A percentile compares a stretch with the other conserved stretches of the same genome.
Conservation (phyloP, 2,113 vertebrate genomes). For the Felis chaus region DNA sequence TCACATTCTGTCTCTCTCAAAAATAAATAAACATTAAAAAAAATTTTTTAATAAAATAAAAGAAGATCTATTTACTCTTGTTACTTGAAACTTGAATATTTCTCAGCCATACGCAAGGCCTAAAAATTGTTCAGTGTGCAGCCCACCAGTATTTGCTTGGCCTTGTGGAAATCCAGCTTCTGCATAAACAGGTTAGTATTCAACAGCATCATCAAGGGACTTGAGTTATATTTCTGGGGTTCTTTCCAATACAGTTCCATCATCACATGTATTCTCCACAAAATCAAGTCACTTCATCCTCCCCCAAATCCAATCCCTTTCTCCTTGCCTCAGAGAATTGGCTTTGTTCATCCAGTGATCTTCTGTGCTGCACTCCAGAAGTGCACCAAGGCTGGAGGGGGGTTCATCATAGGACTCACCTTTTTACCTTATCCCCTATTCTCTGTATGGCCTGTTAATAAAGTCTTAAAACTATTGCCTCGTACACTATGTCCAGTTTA, state of each 20-base stretch:
- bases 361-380: neutral
- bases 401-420: neutral
- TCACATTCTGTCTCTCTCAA: too few species aligned
- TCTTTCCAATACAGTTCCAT: neutral
- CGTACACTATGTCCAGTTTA: neutral
- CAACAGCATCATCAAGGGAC: neutral
- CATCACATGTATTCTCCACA: neutral
- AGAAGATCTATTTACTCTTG: neutral
- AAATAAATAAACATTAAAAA: too few species aligned
- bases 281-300: neutral
- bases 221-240: neutral
- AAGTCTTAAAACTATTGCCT: neutral
- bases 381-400: neutral
- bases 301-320: neutral
- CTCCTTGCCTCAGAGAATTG: neutral
- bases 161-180: neutral
- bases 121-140: neutral
- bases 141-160: neutral
- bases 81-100: neutral
- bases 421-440: neutral
- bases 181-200: neutral
- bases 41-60: neutral
- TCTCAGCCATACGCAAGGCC: neutral
- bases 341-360: neutral
- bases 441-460: neutral